Conservation (phyloP, 2,888 invertebrate species). For the Aleiodes leptofemur region DNA sequence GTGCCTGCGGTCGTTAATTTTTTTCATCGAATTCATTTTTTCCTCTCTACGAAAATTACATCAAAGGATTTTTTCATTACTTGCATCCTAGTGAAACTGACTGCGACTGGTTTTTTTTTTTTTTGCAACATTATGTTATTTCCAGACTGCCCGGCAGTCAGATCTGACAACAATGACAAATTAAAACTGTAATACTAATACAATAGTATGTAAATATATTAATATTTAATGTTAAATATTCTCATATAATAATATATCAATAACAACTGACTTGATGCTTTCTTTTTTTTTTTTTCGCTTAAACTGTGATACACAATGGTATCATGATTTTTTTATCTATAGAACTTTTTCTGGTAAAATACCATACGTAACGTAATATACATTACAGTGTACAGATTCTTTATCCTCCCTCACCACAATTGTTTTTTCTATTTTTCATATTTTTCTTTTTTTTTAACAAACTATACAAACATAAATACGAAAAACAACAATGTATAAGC, state of each 20-base stretch:
- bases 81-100: constrained; percentile 65
- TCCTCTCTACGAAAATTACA: constrained; percentile 35
- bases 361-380: constrained; percentile 79
- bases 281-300: constrained; percentile 38
- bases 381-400: constrained; percentile 76
- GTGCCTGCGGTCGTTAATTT: constrained; percentile 50
- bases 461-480: constrained; percentile 62
- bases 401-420: constrained; percentile 53
- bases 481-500: constrained; percentile 42
- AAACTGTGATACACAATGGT: constrained; percentile 63
- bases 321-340: constrained; percentile 50
- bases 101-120: constrained; percentile 66
- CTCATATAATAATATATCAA: constrained; percentile 70
- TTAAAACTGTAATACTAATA: constrained; percentile 70
- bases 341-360: constrained; percentile 76
- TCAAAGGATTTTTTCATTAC: constrained; percentile 50
- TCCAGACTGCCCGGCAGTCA: constrained; percentile 74
- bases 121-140: constrained; percentile 55
- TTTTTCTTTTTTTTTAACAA: constrained; percentile 47
- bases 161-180: constrained; percentile 71
- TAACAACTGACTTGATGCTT: constrained; percentile 66
- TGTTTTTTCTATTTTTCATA: constrained; percentile 47
- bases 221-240: constrained; percentile 72
- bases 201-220: constrained; percentile 72
- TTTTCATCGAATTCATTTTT: constrained; percentile 51